Percentiles rank a stretch among this genome's conserved stretches.
Evolutionary conservation across 2,888 invertebrate species (phyloP).

Genomic region (Antitype chi): DNA sequence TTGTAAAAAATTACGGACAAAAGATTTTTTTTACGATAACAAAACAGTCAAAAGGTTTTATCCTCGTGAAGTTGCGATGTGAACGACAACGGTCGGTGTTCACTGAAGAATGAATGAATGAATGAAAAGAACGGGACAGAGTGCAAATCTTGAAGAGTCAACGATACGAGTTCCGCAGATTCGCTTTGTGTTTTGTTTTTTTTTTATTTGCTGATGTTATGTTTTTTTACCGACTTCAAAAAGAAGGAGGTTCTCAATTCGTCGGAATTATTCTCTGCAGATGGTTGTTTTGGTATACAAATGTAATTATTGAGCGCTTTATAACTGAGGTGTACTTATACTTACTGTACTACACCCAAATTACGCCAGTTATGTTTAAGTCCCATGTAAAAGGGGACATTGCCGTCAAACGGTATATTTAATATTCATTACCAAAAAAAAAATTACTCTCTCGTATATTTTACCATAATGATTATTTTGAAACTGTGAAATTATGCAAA

Average conservation of each 20-base stretch:
- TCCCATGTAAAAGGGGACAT: too few relatives aligned
- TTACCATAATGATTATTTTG: too few relatives aligned
- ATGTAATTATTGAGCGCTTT: not conserved
- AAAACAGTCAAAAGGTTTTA: constrained; percentile 50
- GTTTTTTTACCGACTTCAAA: too few relatives aligned
- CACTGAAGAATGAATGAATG: constrained; percentile 35
- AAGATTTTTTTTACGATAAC: constrained; percentile 44
- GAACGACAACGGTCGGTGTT: constrained; percentile 36
- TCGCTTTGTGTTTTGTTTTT: not conserved
- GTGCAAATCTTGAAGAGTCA: constrained; percentile 28
- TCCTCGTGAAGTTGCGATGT: constrained; percentile 26
- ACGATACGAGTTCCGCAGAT: constrained; percentile 27
- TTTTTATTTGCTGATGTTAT: not conserved
- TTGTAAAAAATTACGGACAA: constrained; percentile 49
- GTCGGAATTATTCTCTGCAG: not conserved
- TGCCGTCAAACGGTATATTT: too few relatives aligned
- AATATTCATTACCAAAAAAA: too few relatives aligned
- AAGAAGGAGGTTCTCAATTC: too few relatives aligned
- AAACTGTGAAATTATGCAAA: not conserved
- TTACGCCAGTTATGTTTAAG: too few relatives aligned
- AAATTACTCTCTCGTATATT: too few relatives aligned
- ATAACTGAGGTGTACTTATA: too few relatives aligned
- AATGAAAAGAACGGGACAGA: constrained; percentile 12
- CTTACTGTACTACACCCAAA: too few relatives aligned
- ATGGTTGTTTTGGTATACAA: not conserved